phyloP scores from a whole-genome alignment of 2,797 vertebrate species.

The Sebastes vulpes region DNA sequence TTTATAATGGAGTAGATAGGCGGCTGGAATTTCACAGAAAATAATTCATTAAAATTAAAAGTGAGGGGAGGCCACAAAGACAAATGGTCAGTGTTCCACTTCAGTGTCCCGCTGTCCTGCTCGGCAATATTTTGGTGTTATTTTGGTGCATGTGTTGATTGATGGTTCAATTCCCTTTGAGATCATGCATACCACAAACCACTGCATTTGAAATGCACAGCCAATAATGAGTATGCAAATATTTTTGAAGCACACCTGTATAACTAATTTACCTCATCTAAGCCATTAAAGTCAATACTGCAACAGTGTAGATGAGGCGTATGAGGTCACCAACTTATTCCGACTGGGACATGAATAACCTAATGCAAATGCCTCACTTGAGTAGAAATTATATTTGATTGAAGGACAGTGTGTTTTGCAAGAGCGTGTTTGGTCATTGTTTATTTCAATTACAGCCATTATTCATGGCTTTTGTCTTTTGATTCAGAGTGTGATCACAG shows the following conservation, averaged over 20 bases:
- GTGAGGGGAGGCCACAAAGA: constrained; percentile 63
- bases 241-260: neutral
- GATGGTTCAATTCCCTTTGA: constrained; percentile 7
- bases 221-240: neutral
- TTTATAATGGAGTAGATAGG: constrained; percentile 81
- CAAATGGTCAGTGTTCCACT: constrained; percentile 73
- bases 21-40: constrained; percentile 73
- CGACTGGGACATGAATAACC: neutral
- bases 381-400: constrained; percentile 18
- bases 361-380: neutral
- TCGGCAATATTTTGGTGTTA: constrained; percentile 6
- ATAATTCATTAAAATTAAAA: constrained; percentile 74
- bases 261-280: neutral
- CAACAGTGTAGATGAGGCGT: neutral
- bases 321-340: neutral
- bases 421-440: constrained; percentile 41
- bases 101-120: constrained; percentile 22
- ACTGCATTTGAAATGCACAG: neutral
- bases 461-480: constrained; percentile 20
- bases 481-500: constrained; percentile 10
- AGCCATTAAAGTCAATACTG: neutral
- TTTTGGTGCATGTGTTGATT: constrained; percentile 8
- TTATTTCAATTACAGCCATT: constrained; percentile 51
- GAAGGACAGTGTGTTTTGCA: constrained; percentile 17
- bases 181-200: neutral